These are phyloP conservation scores for Horisme vitalbata DNA, from an alignment of 2,888 invertebrate genomes.

Conservation along the genomic window DNA sequence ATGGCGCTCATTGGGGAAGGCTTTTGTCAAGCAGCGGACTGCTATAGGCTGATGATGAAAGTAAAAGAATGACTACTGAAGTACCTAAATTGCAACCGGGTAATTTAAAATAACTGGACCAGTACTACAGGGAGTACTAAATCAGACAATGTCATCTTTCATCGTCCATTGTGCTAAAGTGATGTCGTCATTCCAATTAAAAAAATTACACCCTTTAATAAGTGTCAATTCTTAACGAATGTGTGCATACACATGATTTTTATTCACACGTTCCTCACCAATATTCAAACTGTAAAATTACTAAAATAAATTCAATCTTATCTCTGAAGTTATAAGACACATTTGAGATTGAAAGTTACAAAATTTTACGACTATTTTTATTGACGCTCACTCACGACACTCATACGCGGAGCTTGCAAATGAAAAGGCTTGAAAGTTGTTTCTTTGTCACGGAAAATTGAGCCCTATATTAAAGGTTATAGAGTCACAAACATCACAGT, in stretches of 20 bases:
- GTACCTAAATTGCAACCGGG: neutral
- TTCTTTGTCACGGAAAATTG: slow-evolving; percentile 41
- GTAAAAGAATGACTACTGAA: no score
- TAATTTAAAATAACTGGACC: slow-evolving; percentile 16
- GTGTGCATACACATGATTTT: slow-evolving; percentile 81
- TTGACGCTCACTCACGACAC: slow-evolving; percentile 80
- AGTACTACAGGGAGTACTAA: slow-evolving; percentile 58
- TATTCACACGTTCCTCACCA: slow-evolving; percentile 76
- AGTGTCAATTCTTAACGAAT: slow-evolving; percentile 83
- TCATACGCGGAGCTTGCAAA: slow-evolving; percentile 64
- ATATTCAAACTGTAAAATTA: slow-evolving; percentile 45
- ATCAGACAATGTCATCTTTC: slow-evolving; percentile 65
- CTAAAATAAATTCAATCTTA: slow-evolving; percentile 45
- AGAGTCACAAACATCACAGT: slow-evolving; percentile 36
- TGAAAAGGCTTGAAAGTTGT: slow-evolving; percentile 57
- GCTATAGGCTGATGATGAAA: no score
- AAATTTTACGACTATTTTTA: slow-evolving; percentile 79
- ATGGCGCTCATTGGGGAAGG: no score
- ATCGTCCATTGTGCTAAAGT: slow-evolving; percentile 66
- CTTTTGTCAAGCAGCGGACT: no score
- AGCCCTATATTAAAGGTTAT: slow-evolving; percentile 40
- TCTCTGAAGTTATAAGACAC: slow-evolving; percentile 40
- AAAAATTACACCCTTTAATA: slow-evolving; percentile 81
- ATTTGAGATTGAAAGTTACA: slow-evolving; percentile 44
- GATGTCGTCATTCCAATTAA: slow-evolving; percentile 82